A percentile compares a stretch with the other conserved stretches of the same genome.
Conservation (phyloP, 2,797 vertebrate genomes). For the Stomatorhinus walkeri region DNA sequence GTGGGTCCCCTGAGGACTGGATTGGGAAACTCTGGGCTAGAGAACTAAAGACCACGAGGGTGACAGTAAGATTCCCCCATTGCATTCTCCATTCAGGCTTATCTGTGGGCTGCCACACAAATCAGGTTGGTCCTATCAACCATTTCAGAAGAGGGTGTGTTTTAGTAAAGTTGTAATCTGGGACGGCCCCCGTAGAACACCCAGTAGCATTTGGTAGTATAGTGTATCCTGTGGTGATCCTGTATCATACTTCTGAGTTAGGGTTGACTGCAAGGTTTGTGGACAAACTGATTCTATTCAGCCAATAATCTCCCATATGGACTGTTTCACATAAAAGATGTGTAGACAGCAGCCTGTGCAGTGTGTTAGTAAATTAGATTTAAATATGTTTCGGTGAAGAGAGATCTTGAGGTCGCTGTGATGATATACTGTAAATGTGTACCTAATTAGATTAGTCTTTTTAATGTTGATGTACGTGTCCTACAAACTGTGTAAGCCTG, state of each 20-base stretch:
- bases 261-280: not conserved
- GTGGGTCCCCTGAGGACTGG: not conserved
- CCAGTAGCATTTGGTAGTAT: not conserved
- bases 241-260: not conserved
- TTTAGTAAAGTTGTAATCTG: not conserved
- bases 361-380: not conserved
- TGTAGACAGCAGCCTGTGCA: not conserved
- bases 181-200: not conserved
- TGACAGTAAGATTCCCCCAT: not conserved
- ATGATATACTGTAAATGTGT: not conserved
- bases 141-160: not conserved
- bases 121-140: not conserved
- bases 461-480: not conserved
- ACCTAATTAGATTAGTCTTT: not conserved
- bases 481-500: not conserved
- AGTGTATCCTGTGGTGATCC: not conserved
- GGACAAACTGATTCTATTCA: not conserved
- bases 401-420: not conserved
- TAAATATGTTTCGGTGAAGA: not conserved
- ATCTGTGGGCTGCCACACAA: not conserved
- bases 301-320: not conserved
- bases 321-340: not conserved
- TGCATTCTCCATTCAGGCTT: not conserved
- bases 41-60: not conserved
- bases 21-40: not conserved